These are phyloP conservation scores for Eucera pruinosa DNA, from an alignment of 2,888 invertebrate species.

Conservation along the genomic window DNA sequence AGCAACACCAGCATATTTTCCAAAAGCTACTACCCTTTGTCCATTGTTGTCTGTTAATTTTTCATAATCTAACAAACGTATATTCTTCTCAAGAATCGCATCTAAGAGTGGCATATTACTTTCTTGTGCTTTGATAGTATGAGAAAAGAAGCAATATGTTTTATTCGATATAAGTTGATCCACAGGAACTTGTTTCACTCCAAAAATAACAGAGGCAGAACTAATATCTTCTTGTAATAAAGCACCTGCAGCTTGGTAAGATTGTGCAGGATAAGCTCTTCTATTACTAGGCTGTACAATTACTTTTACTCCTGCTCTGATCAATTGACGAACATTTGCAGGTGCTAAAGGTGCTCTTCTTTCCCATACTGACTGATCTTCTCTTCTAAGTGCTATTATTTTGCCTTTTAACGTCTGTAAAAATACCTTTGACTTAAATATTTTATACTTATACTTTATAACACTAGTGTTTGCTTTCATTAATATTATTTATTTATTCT, in stretches of 20 bases:
- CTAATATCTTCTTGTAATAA: constrained; percentile 97
- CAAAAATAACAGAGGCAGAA: constrained; percentile 97
- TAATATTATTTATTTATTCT: neutral
- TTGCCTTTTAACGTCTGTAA: constrained; percentile 86
- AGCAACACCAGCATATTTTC: constrained; percentile 99
- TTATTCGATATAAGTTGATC: constrained; percentile 97
- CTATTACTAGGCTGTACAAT: constrained; percentile 99
- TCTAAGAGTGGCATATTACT: constrained; percentile 99
- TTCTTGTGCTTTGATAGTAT: constrained; percentile 99
- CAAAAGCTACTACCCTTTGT: constrained; percentile 98
- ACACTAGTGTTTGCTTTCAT: neutral
- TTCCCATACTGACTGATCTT: constrained; percentile 98
- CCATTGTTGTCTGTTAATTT: constrained; percentile 96
- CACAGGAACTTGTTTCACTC: constrained; percentile 97
- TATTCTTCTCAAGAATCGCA: constrained; percentile 97
- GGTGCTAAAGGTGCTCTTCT: constrained; percentile 98
- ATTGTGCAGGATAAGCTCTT: constrained; percentile 98
- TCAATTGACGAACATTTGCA: constrained; percentile 94
- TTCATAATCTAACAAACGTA: constrained; percentile 98
- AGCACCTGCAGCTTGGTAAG: constrained; percentile 96
- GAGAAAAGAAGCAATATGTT: constrained; percentile 99
- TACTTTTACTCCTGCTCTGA: constrained; percentile 95
- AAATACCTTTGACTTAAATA: neutral
- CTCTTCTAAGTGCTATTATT: constrained; percentile 94
- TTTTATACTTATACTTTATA: neutral